Conservation (phyloP, 1,140 invertebrate species). For the Pogonus chalceus region DNA sequence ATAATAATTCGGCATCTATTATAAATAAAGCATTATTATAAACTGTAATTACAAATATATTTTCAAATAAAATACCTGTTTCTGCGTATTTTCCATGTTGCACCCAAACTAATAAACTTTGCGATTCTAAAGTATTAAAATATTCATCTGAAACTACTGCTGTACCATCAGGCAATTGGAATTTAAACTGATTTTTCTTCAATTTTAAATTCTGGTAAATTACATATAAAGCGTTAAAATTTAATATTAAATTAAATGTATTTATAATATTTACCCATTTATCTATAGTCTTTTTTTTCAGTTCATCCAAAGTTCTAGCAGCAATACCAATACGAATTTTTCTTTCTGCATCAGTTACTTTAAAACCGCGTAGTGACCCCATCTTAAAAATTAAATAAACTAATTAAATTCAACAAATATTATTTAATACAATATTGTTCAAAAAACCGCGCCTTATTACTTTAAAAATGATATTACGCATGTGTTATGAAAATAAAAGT, state of each 20-base stretch:
- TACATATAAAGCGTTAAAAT: background rate
- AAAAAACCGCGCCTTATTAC: background rate
- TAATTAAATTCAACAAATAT: background rate
- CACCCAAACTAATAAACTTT: constrained; percentile 59
- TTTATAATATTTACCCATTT: constrained; percentile 16
- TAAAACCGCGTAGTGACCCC: constrained; percentile 27
- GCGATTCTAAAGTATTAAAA: constrained; percentile 55
- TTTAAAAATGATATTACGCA: background rate
- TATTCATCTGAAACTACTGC: constrained; percentile 63
- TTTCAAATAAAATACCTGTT: constrained; percentile 43
- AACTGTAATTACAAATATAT: constrained; percentile 5
- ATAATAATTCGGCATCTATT: constrained; percentile 30
- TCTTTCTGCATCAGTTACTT: constrained; percentile 33
- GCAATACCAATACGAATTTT: constrained; percentile 33
- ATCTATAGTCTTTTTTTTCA: constrained; percentile 31
- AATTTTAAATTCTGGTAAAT: constrained; percentile 24
- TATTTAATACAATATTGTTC: background rate
- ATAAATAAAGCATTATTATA: constrained; percentile 8
- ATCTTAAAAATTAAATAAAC: constrained; percentile 7
- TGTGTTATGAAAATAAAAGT: background rate
- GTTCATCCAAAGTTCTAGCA: constrained; percentile 29
- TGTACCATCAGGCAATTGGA: constrained; percentile 52
- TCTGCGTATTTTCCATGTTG: constrained; percentile 49
- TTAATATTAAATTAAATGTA: background rate
- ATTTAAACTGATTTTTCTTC: constrained; percentile 22